Evolutionary conservation across 1,140 invertebrate genomes (phyloP), one percentile per base, ranked within the genome.

Genomic region (Philotrypesis tridentata): DNA sequence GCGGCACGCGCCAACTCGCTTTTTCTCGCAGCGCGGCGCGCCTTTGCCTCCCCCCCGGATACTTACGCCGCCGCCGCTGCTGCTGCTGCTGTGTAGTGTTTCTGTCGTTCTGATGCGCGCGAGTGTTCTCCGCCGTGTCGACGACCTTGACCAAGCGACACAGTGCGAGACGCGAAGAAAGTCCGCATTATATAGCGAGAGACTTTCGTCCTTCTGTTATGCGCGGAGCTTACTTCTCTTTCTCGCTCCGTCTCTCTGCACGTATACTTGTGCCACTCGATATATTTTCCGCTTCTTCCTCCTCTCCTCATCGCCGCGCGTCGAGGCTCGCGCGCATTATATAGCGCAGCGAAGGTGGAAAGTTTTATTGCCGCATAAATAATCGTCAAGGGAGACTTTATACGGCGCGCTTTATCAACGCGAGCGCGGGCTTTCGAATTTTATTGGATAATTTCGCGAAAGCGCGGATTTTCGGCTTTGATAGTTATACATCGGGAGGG

Each of bases 321-420:
- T n/a, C n/a, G n/a, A n/a, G n/a, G n/a, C n/a, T n/a, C n/a, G n/a
- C n/a, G n/a, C n/a, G n/a, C n/a, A n/a, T n/a, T n/a, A n/a, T n/a
- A n/a, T n/a, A n/a, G 68, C 31, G 29, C 77, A 9, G 40, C 37
- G 63, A 75, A 74, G 72, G 21, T 76, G 61, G 68, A 86, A 86
- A 85, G 83, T 87, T 84, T 87, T 86, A 87, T 85, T 84, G 80
- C 60, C 72, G 25, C 82, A 85, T 86, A 83, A 86, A 86, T 86
- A 84, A 82, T 80, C 60, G 70, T n/a, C 43, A 77, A 76, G 71
- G 40, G 72, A 78, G 80, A 79, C 79, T 86, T 85, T 85, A n/a
- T n/a, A 85, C 31, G 48, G 82, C 27, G 84, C 78, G 78, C 73
- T 82, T 86, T 86, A 80, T 85, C 61, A 12, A 17, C 70, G 48